Evolutionary conservation across 1,140 invertebrate genomes (phyloP).

Genomic region (Drosophila arawakana): DNA sequence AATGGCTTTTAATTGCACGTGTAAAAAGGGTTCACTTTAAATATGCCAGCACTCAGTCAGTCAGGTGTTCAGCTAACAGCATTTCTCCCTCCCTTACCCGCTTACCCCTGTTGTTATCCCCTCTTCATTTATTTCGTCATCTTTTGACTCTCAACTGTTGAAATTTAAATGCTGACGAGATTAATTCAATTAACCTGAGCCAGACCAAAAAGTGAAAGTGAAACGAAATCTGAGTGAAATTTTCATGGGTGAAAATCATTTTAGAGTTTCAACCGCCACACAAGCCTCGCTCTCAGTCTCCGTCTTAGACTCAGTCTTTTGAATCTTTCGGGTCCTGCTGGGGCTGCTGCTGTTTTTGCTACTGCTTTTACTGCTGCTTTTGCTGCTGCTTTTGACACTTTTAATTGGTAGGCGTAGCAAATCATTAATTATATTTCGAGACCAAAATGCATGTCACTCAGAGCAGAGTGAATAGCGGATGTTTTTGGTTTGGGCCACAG

Average conservation of each 20-base stretch:
- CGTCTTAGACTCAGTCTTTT: too few species aligned
- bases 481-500: background rate
- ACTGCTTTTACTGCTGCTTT: conserved; percentile 50
- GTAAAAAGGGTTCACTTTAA: conserved; percentile 62
- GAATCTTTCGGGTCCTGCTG: conserved; percentile 2
- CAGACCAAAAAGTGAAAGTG: conserved; percentile 22
- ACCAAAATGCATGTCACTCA: conserved; percentile 68
- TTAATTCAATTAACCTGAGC: conserved; percentile 75
- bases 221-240: conserved; percentile 44
- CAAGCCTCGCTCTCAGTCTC: background rate
- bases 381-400: conserved; percentile 72
- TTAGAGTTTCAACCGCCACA: conserved; percentile 21
- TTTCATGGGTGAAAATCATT: conserved; percentile 47
- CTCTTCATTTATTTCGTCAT: conserved; percentile 4
- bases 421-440: conserved; percentile 78
- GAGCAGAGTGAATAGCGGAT: background rate
- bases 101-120: background rate
- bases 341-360: conserved; percentile 41
- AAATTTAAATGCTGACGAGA: conserved; percentile 63
- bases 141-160: conserved; percentile 34
- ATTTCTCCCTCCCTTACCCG: background rate
- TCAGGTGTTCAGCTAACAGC: conserved; percentile 14
- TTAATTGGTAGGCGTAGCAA: conserved; percentile 74
- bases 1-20: conserved; percentile 73
- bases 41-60: conserved; percentile 38